phyloP scores from a whole-genome alignment of 2,113 vertebrate genomes.

The Atrichornis clamosus region DNA sequence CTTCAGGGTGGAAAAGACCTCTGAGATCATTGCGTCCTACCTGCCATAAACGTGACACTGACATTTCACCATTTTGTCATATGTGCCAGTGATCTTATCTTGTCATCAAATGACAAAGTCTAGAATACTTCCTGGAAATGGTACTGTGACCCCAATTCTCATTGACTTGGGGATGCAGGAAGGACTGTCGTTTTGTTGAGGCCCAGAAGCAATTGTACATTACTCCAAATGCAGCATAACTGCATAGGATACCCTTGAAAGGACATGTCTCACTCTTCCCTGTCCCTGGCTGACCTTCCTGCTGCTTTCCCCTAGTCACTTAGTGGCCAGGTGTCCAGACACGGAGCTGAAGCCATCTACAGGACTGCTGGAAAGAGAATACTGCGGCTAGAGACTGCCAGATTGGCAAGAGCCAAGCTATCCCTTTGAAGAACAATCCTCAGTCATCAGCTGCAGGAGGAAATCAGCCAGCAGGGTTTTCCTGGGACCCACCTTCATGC shows the following conservation, averaged over 20 bases:
- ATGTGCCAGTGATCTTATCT: not conserved
- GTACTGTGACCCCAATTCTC: not conserved
- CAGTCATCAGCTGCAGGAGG: not conserved
- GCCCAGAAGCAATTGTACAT: not conserved
- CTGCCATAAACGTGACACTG: not conserved
- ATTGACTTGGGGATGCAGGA: not conserved
- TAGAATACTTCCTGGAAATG: not conserved
- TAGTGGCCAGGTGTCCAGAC: not conserved
- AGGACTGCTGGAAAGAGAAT: not conserved
- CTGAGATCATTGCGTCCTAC: no score
- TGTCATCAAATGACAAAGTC: not conserved
- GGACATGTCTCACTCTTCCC: not conserved
- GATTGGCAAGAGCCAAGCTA: not conserved
- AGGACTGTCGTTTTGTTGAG: not conserved
- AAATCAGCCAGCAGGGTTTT: conserved; percentile 11
- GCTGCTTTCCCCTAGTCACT: not conserved
- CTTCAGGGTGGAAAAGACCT: not conserved
- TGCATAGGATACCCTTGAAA: not conserved
- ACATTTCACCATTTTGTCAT: not conserved
- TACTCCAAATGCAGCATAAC: not conserved
- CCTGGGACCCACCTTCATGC: conserved; percentile 19
- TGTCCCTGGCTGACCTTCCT: not conserved
- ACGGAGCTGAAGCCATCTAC: not conserved
- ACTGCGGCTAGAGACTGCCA: not conserved
- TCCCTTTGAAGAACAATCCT: not conserved